These are phyloP conservation scores for Carapus acus DNA, from an alignment of 2,797 vertebrate genomes.

Conservation along the genomic window DNA sequence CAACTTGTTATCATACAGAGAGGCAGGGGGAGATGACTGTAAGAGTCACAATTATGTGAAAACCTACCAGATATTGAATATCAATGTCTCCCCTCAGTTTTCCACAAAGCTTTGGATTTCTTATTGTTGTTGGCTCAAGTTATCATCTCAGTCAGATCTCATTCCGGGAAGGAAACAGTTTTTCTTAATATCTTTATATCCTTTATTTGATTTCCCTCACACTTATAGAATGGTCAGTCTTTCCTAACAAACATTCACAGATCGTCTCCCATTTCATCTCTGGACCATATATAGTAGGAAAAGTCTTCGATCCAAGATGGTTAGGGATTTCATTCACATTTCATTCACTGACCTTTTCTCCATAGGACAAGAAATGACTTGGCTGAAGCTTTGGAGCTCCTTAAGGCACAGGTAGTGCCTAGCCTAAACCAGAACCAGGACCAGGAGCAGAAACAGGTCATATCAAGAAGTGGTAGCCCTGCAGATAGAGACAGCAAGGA, in stretches of 20 bases:
- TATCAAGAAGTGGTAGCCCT: constrained; percentile 70
- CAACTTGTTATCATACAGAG: too few species aligned
- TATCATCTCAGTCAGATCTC: background rate
- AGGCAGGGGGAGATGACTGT: too few species aligned
- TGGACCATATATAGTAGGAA: too few species aligned
- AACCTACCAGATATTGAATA: too few species aligned
- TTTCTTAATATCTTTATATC: too few species aligned
- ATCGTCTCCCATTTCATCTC: too few species aligned
- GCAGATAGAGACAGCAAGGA: constrained; percentile 37
- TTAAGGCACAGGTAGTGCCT: constrained; percentile 89
- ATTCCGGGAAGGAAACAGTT: too few species aligned
- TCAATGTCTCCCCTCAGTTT: background rate
- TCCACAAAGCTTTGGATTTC: background rate
- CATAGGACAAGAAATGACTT: constrained; percentile 88
- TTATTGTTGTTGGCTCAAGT: too few species aligned
- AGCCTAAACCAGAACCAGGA: constrained; percentile 70
- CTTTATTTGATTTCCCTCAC: too few species aligned
- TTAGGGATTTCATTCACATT: background rate
- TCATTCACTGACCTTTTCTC: constrained; percentile 7
- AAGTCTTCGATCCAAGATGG: background rate
- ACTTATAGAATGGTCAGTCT: too few species aligned
- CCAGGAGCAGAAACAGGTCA: constrained; percentile 47
- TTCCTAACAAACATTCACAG: too few species aligned
- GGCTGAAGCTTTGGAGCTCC: constrained; percentile 87
- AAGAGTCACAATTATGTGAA: too few species aligned